Percentiles rank a stretch among this genome's conserved stretches.
phyloP scores from a whole-genome alignment of 2,113 vertebrate genomes.

The Podocnemis expansa region DNA sequence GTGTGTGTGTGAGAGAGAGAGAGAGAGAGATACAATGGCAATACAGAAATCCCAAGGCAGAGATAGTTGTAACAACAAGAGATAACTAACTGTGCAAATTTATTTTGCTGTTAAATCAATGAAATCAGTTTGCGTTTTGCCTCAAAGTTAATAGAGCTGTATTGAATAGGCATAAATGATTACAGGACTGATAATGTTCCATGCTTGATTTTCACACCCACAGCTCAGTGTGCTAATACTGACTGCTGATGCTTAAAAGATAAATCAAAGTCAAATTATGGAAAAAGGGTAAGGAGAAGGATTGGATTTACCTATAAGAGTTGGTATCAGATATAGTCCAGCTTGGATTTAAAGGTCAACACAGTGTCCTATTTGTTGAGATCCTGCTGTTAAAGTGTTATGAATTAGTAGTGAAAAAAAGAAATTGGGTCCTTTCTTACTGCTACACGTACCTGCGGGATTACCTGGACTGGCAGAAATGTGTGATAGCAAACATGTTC shows the following conservation, averaged over 20 bases:
- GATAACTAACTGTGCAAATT: conserved; percentile 44
- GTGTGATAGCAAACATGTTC: not conserved
- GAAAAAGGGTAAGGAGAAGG: not conserved
- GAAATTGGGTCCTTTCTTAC: not conserved
- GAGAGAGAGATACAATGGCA: not conserved
- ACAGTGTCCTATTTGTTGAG: conserved; percentile 1
- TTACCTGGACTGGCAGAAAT: conserved; percentile 57
- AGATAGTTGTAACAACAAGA: conserved; percentile 7
- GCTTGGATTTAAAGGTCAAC: conserved; percentile 56
- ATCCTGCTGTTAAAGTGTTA: conserved; percentile 37
- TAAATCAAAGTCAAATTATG: conserved; percentile 63
- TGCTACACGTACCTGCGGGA: conserved; percentile 49
- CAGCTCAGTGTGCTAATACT: not conserved
- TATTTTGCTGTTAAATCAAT: conserved; percentile 49
- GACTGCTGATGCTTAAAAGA: conserved; percentile 44
- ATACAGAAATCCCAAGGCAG: conserved; percentile 16
- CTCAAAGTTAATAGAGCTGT: conserved; percentile 29
- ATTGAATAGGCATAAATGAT: not conserved
- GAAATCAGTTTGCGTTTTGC: conserved; percentile 51
- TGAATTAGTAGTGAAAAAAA: conserved; percentile 53
- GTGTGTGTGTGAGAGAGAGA: too few species aligned
- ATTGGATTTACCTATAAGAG: conserved; percentile 18
- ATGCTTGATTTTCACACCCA: conserved; percentile 21
- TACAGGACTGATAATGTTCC: not conserved
- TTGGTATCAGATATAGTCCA: conserved; percentile 28